Evolutionary conservation across 35 echinoderm and acorn worm species (phyloP).

Genomic region (Ophioderma brevispina): DNA sequence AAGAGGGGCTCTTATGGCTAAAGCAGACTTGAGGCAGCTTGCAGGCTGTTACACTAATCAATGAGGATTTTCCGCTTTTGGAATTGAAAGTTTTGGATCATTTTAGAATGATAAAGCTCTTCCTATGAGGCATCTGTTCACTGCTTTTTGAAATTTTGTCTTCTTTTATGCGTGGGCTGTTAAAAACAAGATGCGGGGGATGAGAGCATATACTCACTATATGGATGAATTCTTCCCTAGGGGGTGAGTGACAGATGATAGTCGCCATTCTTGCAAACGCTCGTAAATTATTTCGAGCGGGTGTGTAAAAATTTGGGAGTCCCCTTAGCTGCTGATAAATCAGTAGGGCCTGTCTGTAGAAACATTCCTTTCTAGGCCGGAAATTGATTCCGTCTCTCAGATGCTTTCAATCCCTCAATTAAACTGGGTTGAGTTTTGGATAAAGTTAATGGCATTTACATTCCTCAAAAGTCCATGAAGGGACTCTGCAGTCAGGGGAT

Average conservation of each 20-base stretch:
- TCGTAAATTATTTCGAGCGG: not conserved
- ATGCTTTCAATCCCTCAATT: not conserved
- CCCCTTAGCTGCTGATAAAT: constrained; percentile 30
- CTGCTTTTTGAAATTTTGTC: constrained; percentile 24
- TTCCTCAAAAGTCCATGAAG: not conserved
- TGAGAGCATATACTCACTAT: not conserved
- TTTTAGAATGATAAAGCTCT: constrained; percentile 13
- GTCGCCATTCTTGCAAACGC: not conserved
- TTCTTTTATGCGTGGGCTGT: constrained; percentile 16
- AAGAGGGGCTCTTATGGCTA: constrained; percentile 3
- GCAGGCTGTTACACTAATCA: constrained; percentile 16
- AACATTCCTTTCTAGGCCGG: constrained; percentile 1
- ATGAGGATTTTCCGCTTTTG: too few relatives aligned
- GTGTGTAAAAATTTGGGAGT: constrained; percentile 25
- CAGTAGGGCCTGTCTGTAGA: not conserved
- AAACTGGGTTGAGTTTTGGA: not conserved
- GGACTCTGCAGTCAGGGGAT: not conserved
- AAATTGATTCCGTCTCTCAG: not conserved
- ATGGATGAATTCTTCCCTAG: constrained; percentile 30
- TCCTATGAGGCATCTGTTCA: constrained; percentile 9
- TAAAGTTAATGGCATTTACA: too few relatives aligned
- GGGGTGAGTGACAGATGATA: not conserved
- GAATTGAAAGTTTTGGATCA: too few relatives aligned
- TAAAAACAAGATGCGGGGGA: not conserved
- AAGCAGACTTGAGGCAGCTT: constrained; percentile 46